Conservation (phyloP, 2,888 invertebrate genomes). For the Mimachlamys varia region DNA sequence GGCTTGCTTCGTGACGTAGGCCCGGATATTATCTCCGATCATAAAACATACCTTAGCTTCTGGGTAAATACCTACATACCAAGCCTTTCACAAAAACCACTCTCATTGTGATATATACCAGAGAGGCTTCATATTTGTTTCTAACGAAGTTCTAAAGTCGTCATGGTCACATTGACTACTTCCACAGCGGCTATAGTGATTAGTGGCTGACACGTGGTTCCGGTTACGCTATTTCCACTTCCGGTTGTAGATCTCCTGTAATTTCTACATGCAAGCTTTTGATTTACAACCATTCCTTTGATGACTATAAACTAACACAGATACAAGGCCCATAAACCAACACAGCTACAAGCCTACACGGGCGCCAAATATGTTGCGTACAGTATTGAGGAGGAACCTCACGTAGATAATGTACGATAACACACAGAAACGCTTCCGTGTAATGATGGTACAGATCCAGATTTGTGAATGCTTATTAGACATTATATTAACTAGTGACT, state of each 20-base stretch:
- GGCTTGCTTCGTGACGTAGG: not conserved
- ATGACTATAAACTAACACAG: not conserved
- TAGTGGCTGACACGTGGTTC: not conserved
- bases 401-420: no score
- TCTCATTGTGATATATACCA: not conserved
- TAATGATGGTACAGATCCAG: no score
- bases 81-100: not conserved
- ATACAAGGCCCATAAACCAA: not conserved
- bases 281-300: not conserved
- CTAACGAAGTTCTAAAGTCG: not conserved
- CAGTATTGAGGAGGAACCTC: not conserved
- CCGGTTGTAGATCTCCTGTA: not conserved
- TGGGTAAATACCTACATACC: constrained; percentile 18
- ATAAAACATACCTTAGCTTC: not conserved
- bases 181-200: not conserved
- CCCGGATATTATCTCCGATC: not conserved
- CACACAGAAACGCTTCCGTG: no score
- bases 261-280: not conserved
- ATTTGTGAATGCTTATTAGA: no score
- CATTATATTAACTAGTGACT: no score
- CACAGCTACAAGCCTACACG: not conserved
- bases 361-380: not conserved
- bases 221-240: not conserved
- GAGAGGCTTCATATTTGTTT: not conserved
- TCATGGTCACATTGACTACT: not conserved